Evolutionary conservation across 2,888 invertebrate species (phyloP).

Genomic region (Aspidiotus destructor): DNA sequence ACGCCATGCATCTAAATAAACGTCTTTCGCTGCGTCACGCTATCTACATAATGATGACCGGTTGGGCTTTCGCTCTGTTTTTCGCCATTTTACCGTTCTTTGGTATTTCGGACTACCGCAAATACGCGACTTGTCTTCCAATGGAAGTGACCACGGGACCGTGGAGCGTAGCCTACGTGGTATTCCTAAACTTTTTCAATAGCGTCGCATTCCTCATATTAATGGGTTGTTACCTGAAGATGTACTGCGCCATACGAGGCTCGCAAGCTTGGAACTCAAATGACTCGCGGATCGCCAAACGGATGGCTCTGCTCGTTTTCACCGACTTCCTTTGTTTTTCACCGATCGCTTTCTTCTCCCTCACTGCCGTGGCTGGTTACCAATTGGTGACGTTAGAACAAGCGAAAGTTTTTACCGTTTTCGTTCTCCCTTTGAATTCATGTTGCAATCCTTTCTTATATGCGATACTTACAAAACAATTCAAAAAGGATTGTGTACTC

Average conservation of each 20-base stretch:
- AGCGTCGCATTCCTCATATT: constrained; percentile 88
- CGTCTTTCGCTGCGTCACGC: constrained; percentile 78
- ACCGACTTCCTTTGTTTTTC: constrained; percentile 98
- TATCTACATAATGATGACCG: constrained; percentile 78
- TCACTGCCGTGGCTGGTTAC: constrained; percentile 85
- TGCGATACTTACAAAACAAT: constrained; percentile 94
- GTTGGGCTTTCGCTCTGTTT: constrained; percentile 81
- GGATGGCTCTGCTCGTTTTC: constrained; percentile 92
- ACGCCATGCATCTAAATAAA: constrained; percentile 94
- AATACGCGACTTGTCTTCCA: constrained; percentile 92
- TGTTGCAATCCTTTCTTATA: constrained; percentile 98
- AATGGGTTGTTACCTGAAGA: constrained; percentile 91
- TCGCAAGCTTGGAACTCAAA: constrained; percentile 94
- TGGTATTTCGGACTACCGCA: constrained; percentile 88
- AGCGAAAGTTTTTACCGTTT: constrained; percentile 90
- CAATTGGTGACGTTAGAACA: constrained; percentile 86
- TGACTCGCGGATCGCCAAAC: constrained; percentile 88
- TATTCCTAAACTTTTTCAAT: constrained; percentile 81
- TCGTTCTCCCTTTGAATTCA: constrained; percentile 88
- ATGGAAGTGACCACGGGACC: constrained; percentile 75
- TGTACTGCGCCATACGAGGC: constrained; percentile 96
- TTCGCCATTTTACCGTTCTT: constrained; percentile 83
- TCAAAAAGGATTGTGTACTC: constrained; percentile 92
- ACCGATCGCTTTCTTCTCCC: constrained; percentile 89
- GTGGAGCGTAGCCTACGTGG: constrained; percentile 76